phyloP scores from a whole-genome alignment of 2,888 invertebrate genomes.

The Osmoderma eremita region DNA sequence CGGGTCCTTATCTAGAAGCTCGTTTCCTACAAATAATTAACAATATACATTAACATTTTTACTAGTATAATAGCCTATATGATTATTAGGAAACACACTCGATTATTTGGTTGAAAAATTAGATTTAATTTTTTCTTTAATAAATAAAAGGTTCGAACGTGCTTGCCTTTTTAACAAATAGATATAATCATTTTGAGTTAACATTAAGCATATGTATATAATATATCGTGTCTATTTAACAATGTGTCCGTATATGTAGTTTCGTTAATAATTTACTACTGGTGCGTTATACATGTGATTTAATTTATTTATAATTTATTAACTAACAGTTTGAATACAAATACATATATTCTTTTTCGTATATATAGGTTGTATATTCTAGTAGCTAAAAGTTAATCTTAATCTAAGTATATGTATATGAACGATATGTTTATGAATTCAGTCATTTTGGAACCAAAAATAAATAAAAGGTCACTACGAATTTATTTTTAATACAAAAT shows the following conservation, averaged over 20 bases:
- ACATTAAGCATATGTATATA: constrained; percentile 52
- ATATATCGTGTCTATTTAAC: constrained; percentile 58
- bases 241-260: constrained; percentile 52
- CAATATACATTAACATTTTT: constrained; percentile 40
- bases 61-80: constrained; percentile 45
- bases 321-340: constrained; percentile 31
- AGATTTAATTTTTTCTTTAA: too few relatives aligned
- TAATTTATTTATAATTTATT: constrained; percentile 35
- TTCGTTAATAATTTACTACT: constrained; percentile 45
- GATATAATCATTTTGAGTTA: constrained; percentile 52
- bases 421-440: constrained; percentile 57
- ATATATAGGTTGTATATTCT: constrained; percentile 21
- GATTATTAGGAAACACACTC: constrained; percentile 5
- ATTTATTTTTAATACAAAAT: not conserved
- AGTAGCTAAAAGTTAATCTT: constrained; percentile 13
- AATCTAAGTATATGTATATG: constrained; percentile 45
- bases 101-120: constrained; percentile 36
- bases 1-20: constrained; percentile 45
- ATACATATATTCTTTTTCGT: constrained; percentile 29
- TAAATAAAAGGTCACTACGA: constrained; percentile 32
- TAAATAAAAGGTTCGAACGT: constrained; percentile 47
- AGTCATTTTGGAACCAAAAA: constrained; percentile 52
- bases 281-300: constrained; percentile 53
- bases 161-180: constrained; percentile 44
- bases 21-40: constrained; percentile 44